Evolutionary conservation across 2,797 vertebrate species (phyloP).

Genomic region (Arnoldichthys spilopterus): DNA sequence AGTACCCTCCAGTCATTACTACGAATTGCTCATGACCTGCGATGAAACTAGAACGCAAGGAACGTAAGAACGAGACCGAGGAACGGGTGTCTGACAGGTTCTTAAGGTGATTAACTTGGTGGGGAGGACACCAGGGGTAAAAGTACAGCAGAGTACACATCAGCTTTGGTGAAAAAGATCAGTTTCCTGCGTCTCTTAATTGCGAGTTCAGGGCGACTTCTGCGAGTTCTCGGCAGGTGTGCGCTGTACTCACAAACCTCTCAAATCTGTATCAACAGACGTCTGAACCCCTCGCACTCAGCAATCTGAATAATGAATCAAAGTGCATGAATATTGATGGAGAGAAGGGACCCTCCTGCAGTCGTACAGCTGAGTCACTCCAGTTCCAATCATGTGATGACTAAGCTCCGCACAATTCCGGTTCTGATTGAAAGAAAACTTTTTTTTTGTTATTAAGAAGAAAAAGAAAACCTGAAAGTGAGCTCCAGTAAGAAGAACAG

Average conservation of each 20-base stretch:
- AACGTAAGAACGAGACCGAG: no score
- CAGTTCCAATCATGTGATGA: slow-evolving; percentile 35
- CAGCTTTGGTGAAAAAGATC: background rate
- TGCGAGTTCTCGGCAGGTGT: slow-evolving; percentile 42
- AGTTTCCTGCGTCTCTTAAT: slow-evolving; percentile 1
- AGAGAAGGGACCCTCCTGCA: slow-evolving; percentile 37
- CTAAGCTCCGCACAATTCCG: slow-evolving; percentile 38
- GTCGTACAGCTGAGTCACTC: slow-evolving; percentile 38
- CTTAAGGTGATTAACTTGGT: no score
- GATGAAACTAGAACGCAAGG: background rate
- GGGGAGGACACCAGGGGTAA: no score
- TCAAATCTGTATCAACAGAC: slow-evolving; percentile 48
- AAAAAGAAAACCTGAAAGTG: background rate
- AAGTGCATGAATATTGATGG: slow-evolving; percentile 54
- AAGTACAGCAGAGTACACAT: background rate
- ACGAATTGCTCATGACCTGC: background rate
- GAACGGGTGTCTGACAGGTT: no score
- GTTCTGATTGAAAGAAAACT: slow-evolving; percentile 5
- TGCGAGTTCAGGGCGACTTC: slow-evolving; percentile 24
- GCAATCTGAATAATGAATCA: slow-evolving; percentile 56
- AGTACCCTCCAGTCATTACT: background rate
- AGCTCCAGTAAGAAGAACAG: background rate
- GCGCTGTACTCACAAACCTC: slow-evolving; percentile 31
- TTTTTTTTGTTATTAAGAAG: background rate
- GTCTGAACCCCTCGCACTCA: slow-evolving; percentile 47